A percentile compares a stretch with the other conserved stretches of the same genome.
phyloP scores from a whole-genome alignment of 2,113 vertebrate genomes.

The Hippoglossus stenolepis region DNA sequence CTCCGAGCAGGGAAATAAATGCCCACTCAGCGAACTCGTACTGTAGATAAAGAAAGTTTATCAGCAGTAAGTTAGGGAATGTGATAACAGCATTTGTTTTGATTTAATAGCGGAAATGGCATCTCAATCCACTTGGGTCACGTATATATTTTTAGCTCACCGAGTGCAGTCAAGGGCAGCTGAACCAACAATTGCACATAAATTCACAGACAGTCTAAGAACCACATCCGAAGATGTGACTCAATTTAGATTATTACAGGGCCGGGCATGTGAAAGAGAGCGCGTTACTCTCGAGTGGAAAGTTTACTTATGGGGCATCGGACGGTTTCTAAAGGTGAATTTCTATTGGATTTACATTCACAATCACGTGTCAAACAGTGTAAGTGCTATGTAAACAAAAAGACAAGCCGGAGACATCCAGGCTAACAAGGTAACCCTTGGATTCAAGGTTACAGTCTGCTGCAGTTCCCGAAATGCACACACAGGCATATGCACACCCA shows the following conservation, averaged over 20 bases:
- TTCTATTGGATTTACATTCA: conserved; percentile 25
- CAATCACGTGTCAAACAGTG: conserved; percentile 10
- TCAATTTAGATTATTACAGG: conserved; percentile 1
- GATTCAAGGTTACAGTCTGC: conserved; percentile 70
- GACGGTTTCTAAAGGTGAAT: conserved; percentile 17
- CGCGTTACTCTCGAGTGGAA: neutral
- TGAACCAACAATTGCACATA: neutral
- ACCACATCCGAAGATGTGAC: neutral
- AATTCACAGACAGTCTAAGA: neutral
- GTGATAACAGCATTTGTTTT: conserved; percentile 1
- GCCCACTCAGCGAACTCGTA: conserved; percentile 8
- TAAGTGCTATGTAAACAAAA: conserved; percentile 56
- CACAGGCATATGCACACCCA: conserved; percentile 26
- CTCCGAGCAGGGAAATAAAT: conserved; percentile 1
- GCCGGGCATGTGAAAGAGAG: neutral
- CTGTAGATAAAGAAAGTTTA: neutral
- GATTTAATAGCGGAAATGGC: neutral
- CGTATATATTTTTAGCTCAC: neutral
- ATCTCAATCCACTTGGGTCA: no score
- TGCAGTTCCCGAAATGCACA: conserved; percentile 40
- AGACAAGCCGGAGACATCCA: conserved; percentile 38
- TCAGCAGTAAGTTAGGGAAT: neutral
- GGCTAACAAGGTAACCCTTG: conserved; percentile 62
- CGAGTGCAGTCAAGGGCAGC: neutral
- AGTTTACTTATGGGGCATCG: conserved; percentile 7